Base-by-base conservation (phyloP, 2,888 invertebrate genomes). In the Scaptodrosophila latifasciaeformis region DNA sequence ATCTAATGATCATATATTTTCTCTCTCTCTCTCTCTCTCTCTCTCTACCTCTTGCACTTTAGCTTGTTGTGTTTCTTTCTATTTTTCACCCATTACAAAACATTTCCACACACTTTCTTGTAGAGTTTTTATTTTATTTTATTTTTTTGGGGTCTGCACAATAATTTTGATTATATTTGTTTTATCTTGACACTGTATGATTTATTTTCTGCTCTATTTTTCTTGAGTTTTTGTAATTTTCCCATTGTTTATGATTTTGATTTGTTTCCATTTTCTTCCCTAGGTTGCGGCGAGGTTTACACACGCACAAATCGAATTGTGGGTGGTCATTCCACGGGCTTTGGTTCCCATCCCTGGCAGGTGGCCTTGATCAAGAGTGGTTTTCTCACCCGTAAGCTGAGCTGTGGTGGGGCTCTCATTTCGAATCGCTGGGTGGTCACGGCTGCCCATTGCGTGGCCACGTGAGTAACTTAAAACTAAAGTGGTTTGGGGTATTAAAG, bases 281-380 rank as follows among this genome's bases (percentile, higher is more conserved):
- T 88, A 96, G 96, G 95, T 86, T 96, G 96, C 79, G 96, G 96
- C 0, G 95, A 96, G 84, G 89, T 95, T 54, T 95, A 92, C 82
- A 92, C 94, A 0, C 89, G 96, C 31, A 94, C 94, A 21, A 96
- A 96, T 84, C 90, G 96, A 61, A 96, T 96, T 55, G 96, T 96
- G 0, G 96, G 96, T 1, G 96, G 96, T 0, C 95, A 95, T 74
- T 93, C 95, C 13, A 92, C 96, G 0, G 93, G 93, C 34, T 96
- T 96, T 81, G 96, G 94, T 1, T 93, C 94, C 7, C 96, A 96
- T 87, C 96, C 96, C 2, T 96, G 96, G 96, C 96, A 96, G 87
- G 96, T 94, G 1, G 96, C 96, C 0, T 90, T 96, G 17, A 95
- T 96, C 74, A 96, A 96, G 86, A 94, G 95, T 5, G 95, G 95